Evolutionary conservation across 2,113 vertebrate genomes (phyloP).

Genomic region (Sebastes schlegelii): DNA sequence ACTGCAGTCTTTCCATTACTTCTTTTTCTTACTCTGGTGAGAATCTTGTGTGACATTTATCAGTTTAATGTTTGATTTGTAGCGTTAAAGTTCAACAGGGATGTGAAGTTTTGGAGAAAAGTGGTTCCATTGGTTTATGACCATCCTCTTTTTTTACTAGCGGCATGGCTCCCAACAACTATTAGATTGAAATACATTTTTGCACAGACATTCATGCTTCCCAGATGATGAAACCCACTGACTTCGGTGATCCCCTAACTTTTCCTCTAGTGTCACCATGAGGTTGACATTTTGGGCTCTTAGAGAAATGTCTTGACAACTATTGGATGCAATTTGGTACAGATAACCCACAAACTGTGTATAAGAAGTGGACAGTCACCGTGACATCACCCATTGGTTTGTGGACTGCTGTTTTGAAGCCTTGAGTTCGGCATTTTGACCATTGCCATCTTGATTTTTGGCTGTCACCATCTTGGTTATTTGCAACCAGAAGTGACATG

Average conservation of each 20-base stretch:
- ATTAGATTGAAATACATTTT: not conserved
- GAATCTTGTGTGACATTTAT: slow-evolving; percentile 12
- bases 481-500: too few relatives aligned
- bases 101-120: not conserved
- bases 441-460: too few relatives aligned
- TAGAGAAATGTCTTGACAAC: not conserved
- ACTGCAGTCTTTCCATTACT: slow-evolving; percentile 40
- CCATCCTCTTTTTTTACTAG: not conserved
- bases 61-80: slow-evolving; percentile 15
- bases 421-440: too few relatives aligned
- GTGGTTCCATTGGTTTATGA: slow-evolving; percentile 6
- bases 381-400: too few relatives aligned
- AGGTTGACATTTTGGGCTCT: not conserved
- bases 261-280: not conserved
- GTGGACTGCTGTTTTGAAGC: too few relatives aligned
- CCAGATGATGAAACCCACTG: not conserved
- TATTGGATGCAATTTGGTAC: not conserved
- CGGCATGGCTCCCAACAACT: too few relatives aligned
- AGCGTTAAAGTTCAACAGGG: slow-evolving; percentile 17
- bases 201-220: not conserved
- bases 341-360: not conserved
- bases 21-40: not conserved
- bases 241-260: not conserved
- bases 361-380: too few relatives aligned
- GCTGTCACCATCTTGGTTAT: too few relatives aligned